phyloP scores from a whole-genome alignment of 1,140 invertebrate genomes.

The Lerema accius region DNA sequence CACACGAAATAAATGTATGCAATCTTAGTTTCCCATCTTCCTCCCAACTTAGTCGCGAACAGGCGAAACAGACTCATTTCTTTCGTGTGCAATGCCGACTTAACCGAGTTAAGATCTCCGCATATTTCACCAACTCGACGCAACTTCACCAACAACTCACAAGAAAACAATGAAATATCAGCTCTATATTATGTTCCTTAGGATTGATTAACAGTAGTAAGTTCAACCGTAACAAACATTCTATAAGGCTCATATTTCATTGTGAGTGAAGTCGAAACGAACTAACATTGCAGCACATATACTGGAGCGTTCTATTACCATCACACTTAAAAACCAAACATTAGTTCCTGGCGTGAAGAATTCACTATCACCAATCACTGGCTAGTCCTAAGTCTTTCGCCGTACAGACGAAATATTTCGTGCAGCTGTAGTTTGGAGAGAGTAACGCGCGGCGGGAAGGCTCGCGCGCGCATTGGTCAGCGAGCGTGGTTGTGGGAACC shows the following conservation, averaged over 20 bases:
- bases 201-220: no score
- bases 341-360: no score
- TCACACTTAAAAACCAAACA: no score
- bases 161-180: no score
- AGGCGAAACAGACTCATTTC: not conserved
- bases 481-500: constrained; percentile 60
- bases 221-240: no score
- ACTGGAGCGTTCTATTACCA: not conserved
- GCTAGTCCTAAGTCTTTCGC: constrained; percentile 36
- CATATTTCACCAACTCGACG: no score
- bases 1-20: not conserved
- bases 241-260: no score
- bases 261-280: no score
- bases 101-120: not conserved
- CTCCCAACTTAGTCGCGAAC: not conserved
- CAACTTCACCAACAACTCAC: no score
- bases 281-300: no score
- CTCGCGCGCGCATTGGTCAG: constrained; percentile 22
- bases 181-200: no score
- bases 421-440: constrained; percentile 36
- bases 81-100: not conserved
- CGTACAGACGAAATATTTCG: constrained; percentile 47
- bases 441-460: constrained; percentile 34
- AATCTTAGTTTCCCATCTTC: not conserved
- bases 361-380: not conserved